phyloP scores from a whole-genome alignment of 2,888 invertebrate species.

The Pachydiplax longipennis region DNA sequence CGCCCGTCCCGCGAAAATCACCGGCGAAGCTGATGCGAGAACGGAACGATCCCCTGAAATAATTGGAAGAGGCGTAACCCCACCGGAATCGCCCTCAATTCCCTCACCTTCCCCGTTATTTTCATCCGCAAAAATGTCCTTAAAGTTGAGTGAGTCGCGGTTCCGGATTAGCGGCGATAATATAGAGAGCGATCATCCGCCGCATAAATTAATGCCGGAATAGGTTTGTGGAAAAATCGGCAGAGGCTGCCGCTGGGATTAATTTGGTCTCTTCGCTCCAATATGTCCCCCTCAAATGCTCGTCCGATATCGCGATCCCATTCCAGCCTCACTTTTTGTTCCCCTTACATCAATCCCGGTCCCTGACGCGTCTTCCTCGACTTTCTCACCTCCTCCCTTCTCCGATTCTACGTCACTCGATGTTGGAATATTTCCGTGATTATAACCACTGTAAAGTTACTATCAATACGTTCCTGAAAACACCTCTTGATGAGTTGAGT shows the following conservation, averaged over 20 bases:
- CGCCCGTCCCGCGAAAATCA: constrained; percentile 23
- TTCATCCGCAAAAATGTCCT: constrained; percentile 10
- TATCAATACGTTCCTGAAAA: not conserved
- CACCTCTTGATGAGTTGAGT: not conserved
- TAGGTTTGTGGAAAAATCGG: constrained; percentile 6
- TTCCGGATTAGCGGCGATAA: not conserved
- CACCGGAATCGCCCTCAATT: constrained; percentile 13
- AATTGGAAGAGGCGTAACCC: constrained; percentile 16
- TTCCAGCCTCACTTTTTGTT: not conserved
- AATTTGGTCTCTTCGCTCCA: constrained; percentile 23
- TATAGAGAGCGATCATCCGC: not conserved
- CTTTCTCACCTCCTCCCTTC: not conserved
- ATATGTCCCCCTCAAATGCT: not conserved
- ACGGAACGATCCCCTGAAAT: constrained; percentile 6
- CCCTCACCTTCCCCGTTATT: not conserved
- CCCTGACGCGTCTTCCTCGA: not conserved
- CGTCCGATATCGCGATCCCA: not conserved
- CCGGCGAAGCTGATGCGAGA: not conserved
- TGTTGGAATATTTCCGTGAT: not conserved
- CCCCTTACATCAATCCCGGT: not conserved
- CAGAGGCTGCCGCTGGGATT: constrained; percentile 16
- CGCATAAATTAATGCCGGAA: constrained; percentile 18
- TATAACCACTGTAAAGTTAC: not conserved
- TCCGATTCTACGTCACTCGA: not conserved
- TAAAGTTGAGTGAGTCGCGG: constrained; percentile 36